A percentile compares a stretch with the other conserved stretches of the same genome.
These are phyloP conservation scores for Acromyrmex charruanus DNA, from an alignment of 1,140 invertebrate species.

Conservation along the genomic window DNA sequence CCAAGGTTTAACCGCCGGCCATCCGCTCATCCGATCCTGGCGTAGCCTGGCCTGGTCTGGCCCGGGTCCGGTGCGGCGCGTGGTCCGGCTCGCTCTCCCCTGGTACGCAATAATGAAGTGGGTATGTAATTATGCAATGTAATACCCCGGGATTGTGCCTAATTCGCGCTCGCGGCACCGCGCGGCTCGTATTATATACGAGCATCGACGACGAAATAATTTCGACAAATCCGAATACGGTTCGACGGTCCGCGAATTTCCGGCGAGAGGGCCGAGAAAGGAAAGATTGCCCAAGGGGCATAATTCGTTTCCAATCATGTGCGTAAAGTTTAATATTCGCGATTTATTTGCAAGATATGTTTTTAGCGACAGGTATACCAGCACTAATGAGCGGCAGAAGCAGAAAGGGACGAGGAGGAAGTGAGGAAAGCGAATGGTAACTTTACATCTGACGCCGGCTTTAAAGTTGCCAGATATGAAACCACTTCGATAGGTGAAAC, in stretches of 20 bases:
- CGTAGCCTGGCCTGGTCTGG: constrained; percentile 5
- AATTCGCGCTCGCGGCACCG: constrained; percentile 56
- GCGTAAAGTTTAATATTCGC: neutral
- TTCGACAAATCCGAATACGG: constrained; percentile 54
- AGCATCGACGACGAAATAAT: constrained; percentile 59
- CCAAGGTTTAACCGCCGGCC: constrained; percentile 60
- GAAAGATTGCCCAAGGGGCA: neutral
- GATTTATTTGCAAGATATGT: neutral
- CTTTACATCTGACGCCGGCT: constrained; percentile 78
- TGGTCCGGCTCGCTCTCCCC: constrained; percentile 37
- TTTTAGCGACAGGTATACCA: neutral
- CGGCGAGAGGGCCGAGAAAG: constrained; percentile 48
- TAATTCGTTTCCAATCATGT: constrained; percentile 15
- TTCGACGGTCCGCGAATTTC: constrained; percentile 46
- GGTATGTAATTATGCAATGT: constrained; percentile 66
- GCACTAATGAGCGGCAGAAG: neutral
- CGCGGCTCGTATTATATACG: constrained; percentile 51
- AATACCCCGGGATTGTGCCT: constrained; percentile 62
- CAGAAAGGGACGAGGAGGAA: neutral
- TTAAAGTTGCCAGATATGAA: constrained; percentile 81
- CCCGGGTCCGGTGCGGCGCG: neutral
- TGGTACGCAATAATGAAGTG: constrained; percentile 63
- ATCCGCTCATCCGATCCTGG: constrained; percentile 45
- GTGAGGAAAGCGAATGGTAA: constrained; percentile 67
- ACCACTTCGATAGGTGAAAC: constrained; percentile 77